phyloP scores from a whole-genome alignment of 2,113 vertebrate genomes.

The human (Homo sapiens) region GRCh38 chr12:89697501-89698000 shows the following conservation, averaged over 20 bases:
- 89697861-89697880: neutral
- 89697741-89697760: neutral
- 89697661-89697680: neutral
- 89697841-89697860: neutral
- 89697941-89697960: too few species aligned
- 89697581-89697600: neutral
- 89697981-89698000: too few species aligned
- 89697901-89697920: too few species aligned
- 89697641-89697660: neutral
- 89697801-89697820: neutral
- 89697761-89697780: neutral
- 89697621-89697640: neutral
- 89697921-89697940: too few species aligned
- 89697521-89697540: neutral
- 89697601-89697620: neutral
- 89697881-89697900: too few species aligned
- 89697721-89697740: neutral
- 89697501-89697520: neutral
- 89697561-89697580: neutral
- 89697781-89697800: neutral
- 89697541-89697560: neutral
- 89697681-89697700: neutral
- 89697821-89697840: neutral
- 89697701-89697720: neutral
- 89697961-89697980: too few species aligned